These are phyloP conservation scores for Himalopsyche japonica DNA, from an alignment of 2,888 invertebrate genomes.

Conservation along the genomic window DNA sequence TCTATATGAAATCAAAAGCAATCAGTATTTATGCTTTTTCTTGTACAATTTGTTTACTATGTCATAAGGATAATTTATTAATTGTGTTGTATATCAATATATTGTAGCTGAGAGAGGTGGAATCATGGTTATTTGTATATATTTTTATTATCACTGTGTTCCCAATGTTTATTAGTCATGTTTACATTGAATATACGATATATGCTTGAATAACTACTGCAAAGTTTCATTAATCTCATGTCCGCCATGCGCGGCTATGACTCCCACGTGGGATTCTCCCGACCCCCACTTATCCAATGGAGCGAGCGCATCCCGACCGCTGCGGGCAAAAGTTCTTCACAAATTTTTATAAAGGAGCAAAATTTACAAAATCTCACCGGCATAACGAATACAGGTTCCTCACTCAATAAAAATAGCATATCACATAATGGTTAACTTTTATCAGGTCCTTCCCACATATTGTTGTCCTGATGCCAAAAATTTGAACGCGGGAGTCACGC, in stretches of 20 bases:
- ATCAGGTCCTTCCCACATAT: not conserved
- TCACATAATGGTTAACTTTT: not conserved
- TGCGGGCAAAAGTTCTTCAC: not conserved
- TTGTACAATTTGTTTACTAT: slow-evolving; percentile 40
- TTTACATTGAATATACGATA: slow-evolving; percentile 42
- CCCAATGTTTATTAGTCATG: slow-evolving; percentile 42
- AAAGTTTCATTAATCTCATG: slow-evolving; percentile 24
- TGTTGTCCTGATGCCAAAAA: not conserved
- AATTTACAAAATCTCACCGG: not conserved
- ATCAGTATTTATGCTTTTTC: slow-evolving; percentile 41
- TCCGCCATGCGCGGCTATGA: not conserved
- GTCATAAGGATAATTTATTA: slow-evolving; percentile 39
- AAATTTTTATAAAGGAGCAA: not conserved
- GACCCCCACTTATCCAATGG: not conserved
- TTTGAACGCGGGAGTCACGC: not conserved
- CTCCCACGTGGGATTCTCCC: not conserved
- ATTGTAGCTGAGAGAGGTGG: slow-evolving; percentile 32
- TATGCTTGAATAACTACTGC: slow-evolving; percentile 40
- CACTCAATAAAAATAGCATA: not conserved
- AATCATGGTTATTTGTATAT: slow-evolving; percentile 42
- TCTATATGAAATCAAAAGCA: slow-evolving; percentile 38
- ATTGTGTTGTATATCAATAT: slow-evolving; percentile 39
- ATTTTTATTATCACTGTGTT: slow-evolving; percentile 42
- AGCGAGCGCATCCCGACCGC: not conserved
- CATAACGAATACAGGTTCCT: not conserved